phyloP scores from a whole-genome alignment of 2,113 vertebrate genomes.

The Chaetura pelagica region DNA sequence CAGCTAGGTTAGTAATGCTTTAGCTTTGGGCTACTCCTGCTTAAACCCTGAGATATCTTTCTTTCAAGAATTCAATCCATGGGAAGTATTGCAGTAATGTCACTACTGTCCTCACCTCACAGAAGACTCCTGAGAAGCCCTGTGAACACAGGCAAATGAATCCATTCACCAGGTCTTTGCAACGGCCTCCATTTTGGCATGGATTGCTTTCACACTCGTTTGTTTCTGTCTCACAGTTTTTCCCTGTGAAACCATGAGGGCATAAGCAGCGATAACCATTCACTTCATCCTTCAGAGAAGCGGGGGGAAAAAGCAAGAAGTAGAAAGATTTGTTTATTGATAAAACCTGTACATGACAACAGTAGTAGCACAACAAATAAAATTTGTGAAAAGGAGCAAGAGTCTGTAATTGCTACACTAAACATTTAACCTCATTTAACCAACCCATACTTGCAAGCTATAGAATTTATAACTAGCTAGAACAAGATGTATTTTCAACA shows the following conservation, averaged over 20 bases:
- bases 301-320: fast-evolving
- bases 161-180: slow-evolving; percentile 78
- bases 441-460: not conserved
- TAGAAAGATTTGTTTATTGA: not conserved
- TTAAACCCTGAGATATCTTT: not conserved
- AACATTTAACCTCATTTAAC: not conserved
- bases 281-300: slow-evolving; percentile 72
- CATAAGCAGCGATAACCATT: slow-evolving; percentile 87
- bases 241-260: slow-evolving; percentile 84
- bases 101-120: slow-evolving; percentile 84
- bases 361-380: not conserved
- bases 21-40: not conserved
- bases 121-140: slow-evolving; percentile 85
- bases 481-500: not conserved
- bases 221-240: slow-evolving; percentile 86
- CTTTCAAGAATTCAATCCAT: slow-evolving; percentile 17
- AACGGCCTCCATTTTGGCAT: slow-evolving; percentile 85
- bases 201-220: slow-evolving; percentile 85
- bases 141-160: slow-evolving; percentile 86
- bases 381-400: not conserved
- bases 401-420: not conserved
- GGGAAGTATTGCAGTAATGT: not conserved
- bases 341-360: not conserved
- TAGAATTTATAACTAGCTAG: not conserved
- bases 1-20: not conserved